Conservation (phyloP, 2,797 vertebrate genomes). For the Pogonophryne albipinna region DNA sequence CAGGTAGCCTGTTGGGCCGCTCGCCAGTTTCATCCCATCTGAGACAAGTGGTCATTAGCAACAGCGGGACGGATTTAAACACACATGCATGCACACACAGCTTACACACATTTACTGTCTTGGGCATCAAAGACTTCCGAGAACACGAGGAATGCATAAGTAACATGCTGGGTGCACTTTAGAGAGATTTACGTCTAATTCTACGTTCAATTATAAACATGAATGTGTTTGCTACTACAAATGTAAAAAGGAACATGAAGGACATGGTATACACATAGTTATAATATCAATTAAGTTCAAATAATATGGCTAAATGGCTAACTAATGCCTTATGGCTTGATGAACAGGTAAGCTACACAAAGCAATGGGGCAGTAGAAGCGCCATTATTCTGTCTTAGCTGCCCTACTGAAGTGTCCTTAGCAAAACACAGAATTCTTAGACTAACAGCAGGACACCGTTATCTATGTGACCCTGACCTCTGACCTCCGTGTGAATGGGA, state of each 20-base stretch:
- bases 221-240: background rate
- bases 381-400: background rate
- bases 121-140: constrained; percentile 10
- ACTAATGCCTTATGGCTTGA: background rate
- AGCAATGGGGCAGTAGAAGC: background rate
- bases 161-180: background rate
- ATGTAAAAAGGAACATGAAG: background rate
- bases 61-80: constrained; percentile 16
- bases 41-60: constrained; percentile 40
- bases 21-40: constrained; percentile 35
- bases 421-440: background rate
- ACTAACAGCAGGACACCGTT: background rate
- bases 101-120: constrained; percentile 6
- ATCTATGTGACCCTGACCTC: background rate
- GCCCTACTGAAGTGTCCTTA: background rate
- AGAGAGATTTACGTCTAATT: background rate
- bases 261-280: background rate
- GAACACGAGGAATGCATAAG: constrained; percentile 3
- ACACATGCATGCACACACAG: constrained; percentile 9
- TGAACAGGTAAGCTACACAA: background rate
- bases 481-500: constrained; percentile 5
- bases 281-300: background rate
- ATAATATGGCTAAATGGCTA: background rate
- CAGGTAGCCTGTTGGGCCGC: constrained; percentile 15
- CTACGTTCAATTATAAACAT: background rate